Evolutionary conservation across 2,113 vertebrate genomes (phyloP), one percentile per base, ranked within the genome.

Genomic region (Dromaius novaehollandiae): DNA sequence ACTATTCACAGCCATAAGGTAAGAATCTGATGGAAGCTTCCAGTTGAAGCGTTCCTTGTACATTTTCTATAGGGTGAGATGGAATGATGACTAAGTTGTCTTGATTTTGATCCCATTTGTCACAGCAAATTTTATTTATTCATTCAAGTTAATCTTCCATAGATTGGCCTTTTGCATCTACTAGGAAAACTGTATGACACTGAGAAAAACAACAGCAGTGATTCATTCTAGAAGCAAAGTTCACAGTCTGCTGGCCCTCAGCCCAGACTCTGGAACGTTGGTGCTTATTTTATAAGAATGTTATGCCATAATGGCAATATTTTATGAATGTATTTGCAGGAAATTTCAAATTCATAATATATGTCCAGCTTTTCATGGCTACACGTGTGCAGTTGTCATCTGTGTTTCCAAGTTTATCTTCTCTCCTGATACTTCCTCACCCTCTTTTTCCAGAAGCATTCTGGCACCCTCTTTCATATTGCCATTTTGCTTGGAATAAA

Each of bases 221-320:
- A 83, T 70, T 88, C 91, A 61, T 12, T 4, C 75, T 50, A 36
- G 63, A 60, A 81, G 64, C 71, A 38, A 55, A 89, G 89, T 46
- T 96, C 91, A 60, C 50, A 70, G 46, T 38, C 78, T 81, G 63
- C 82, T 97, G 94, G 93, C 68, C 75, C 34, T 93, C 89, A 71
- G 87, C 79, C 91, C 89, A 82, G 89, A 74, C 42, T 66, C 46
- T n/a, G 21, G 85, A 66, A 53, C 32, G 63, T 22, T 58, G 30
- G 50, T 3, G 1, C 66, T 93, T 73, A 80, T 32, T 94, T 82
- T 69, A 75, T 36, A 40, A 50, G 42, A 42, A 56, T 73, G 48
- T 13, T 12, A 58, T 87, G 64, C 40, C 34, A n/a, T 36, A 82
- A 96, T 28, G 88, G 10, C 42, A 87, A 36, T 40, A 79, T 80